Conservation (phyloP, 2,113 vertebrate genomes). For the Trogon melanurus region DNA sequence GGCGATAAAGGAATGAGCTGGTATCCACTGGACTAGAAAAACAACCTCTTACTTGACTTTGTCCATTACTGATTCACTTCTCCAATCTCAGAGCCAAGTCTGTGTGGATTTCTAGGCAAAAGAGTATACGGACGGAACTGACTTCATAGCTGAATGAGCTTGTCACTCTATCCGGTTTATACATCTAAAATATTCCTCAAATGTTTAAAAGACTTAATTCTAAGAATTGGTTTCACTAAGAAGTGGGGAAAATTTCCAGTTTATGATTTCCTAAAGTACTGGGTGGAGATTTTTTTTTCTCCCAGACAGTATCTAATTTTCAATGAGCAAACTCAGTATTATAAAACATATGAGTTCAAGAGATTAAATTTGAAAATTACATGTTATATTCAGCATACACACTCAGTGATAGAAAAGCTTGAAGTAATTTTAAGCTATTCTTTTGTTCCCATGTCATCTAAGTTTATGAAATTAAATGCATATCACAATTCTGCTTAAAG, state of each 20-base stretch:
- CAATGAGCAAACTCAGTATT: slow-evolving; percentile 28
- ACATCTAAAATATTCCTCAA: background rate
- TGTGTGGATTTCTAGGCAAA: background rate
- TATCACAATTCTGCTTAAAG: background rate
- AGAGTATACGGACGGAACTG: background rate
- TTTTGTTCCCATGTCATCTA: slow-evolving; percentile 39
- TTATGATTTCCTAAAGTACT: background rate
- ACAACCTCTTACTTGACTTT: background rate
- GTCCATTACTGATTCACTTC: background rate
- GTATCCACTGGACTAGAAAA: background rate
- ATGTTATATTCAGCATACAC: background rate
- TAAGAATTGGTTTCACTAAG: background rate
- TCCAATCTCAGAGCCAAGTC: background rate
- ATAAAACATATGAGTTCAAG: background rate
- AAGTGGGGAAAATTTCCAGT: background rate
- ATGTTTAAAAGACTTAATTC: background rate
- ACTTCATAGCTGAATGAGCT: background rate
- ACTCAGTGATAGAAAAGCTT: slow-evolving; percentile 20
- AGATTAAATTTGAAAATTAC: slow-evolving; percentile 54
- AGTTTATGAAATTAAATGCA: slow-evolving; percentile 49
- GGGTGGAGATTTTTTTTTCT: background rate
- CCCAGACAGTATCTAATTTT: slow-evolving; percentile 44
- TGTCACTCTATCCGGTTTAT: background rate
- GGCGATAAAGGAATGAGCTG: background rate
- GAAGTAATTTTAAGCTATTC: slow-evolving; percentile 24